Evolutionary conservation across 2,113 vertebrate species (phyloP), one percentile per base, ranked within the genome.

Genomic region (Vidua macroura): DNA sequence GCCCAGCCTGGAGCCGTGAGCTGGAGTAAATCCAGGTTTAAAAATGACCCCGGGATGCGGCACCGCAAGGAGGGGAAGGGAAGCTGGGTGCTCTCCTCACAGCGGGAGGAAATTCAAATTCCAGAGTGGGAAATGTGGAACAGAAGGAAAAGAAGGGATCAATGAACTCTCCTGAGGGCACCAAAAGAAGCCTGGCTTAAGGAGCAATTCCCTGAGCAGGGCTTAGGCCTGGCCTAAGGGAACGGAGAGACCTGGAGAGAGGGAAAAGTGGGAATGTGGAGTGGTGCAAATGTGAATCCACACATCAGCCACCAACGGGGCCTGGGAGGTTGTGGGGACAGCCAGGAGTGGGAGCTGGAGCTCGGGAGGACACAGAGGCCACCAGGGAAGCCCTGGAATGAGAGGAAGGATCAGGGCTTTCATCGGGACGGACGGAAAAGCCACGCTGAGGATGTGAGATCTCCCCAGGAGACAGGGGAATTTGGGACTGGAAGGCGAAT

Each of bases 141-240:
- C 23, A 81, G 91, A 64, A 81, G 86, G 88, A 19, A 74, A 79
- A 92, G 88, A 64, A 81, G 85, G 83, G 39, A 87, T 66, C 82
- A 18, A 10, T 44, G 70, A 92, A 74, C 3, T 25, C 31, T 25
- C 52, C 78, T 22, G 4, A 55, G 23, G 39, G 37, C 37, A 64
- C 31, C 76, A 55, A 9, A 12, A 35, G 2, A 3, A 49, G 63
- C 55, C 55, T 15, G 55, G 67, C 31, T 16, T 35, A 20, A 70
- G 23, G 64, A 59, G 24, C 53, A 23, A 19, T 5, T 19, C 67
- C 44, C 55, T n/a, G 67, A 62, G 56, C 46, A 16, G 35, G 28
- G 46, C 35, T 41, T n/a, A 24, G 44, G 37, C 66, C 53, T 23
- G 78, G 64, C 55, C 46, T 59, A 4, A 37, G 23, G 48, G 39